Base-by-base conservation (phyloP, 2,888 invertebrate genomes). In the Himalopsyche anomala region DNA sequence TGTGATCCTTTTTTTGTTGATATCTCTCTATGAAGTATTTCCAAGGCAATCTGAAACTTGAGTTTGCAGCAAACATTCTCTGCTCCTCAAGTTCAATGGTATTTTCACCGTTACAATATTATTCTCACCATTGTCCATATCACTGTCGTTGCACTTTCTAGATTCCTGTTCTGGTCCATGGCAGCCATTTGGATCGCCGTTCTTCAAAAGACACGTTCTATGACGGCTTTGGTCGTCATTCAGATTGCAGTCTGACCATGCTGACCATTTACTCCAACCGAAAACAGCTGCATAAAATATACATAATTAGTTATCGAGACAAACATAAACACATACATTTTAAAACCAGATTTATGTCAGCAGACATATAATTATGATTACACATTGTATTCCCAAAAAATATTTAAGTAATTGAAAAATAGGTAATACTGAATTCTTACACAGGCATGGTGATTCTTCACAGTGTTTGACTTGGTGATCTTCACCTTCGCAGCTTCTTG, bases 241-340 rank as follows among this genome's bases (percentile, higher is more conserved):
- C 19, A 92, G 92, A 87, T 95, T 95, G 90, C 96, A 96, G 15
- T 92, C 90, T 0, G 95, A 95, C 94, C 97, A 97, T 6, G 92
- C 92, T 0, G 95, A 94, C 97, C 97, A 97, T 28, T 92, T 92
- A 82, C 95, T 95, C 97, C 97, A 97, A 11, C 95, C 95, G 3
- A 94, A 92, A 90, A 95, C 94, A 56, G 96, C 96, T 91, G 90
- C 5, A 17, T 84, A 80, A 79, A 85, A 69, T 51, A 42, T 36
- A 51, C 9, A 88, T 89, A 15, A 79, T 54, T 36, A 84, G 5
- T 84, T n/a, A 84, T 91, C 90, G 9, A 62, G 5, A 8, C 12
- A 12, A 11, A 51, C 51, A 51, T 15, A 51, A 51, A 28, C 28
- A 28, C 28, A 28, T 28, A 28, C 28, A 28, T 28, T 28, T 28